Base-by-base conservation (phyloP, 1,140 invertebrate genomes). In the Proctacanthus coquilletti region DNA sequence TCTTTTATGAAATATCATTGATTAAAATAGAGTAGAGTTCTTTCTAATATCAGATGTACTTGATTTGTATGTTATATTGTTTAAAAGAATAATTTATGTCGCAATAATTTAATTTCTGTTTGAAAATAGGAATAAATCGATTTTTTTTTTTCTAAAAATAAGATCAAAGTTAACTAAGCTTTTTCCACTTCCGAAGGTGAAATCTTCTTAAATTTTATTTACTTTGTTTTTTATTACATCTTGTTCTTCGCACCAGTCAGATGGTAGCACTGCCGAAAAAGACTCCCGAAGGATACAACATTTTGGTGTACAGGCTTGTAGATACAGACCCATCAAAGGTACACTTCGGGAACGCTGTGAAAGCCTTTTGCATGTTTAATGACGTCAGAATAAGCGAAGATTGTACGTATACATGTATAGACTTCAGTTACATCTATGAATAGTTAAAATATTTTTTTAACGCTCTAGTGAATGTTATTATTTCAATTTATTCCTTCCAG, bases 321-420 rank as follows among this genome's bases (percentile, higher is more conserved):
- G 71, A 74, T 40, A 59, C 56, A 15, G 72, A 75, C 48, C 67
- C 71, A 27, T 69, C 65, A 32, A 72, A 72, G 46, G 51, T 75
- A 41, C 64, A 66, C 44, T 74, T 75, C 51, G 62, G 61, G 15
- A 71, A 75, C 40, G 66, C 64, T 0, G 60, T 75, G 5, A 65
- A 69, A 45, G 63, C 68, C 3, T 75, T 77, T 52, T 74, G 72
- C 51, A 72, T 75, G 66, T 72, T 73, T 49, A 74, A 74, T 46
- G 73, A 75, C 45, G 54, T 70, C 19, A 61, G 69, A 27, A 45
- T 75, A 15, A 74, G 71, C 0, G 72, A 75, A 45, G 71, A 75
- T 49, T 63, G 68, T 4, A 0, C 55, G 30, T 5, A 6, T 6
- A 5, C 17, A 32, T 32, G 6, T 32, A 6, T 32, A 32, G 13